Conservation (phyloP, 2,797 vertebrate species). For the Danio albolineatus region DNA sequence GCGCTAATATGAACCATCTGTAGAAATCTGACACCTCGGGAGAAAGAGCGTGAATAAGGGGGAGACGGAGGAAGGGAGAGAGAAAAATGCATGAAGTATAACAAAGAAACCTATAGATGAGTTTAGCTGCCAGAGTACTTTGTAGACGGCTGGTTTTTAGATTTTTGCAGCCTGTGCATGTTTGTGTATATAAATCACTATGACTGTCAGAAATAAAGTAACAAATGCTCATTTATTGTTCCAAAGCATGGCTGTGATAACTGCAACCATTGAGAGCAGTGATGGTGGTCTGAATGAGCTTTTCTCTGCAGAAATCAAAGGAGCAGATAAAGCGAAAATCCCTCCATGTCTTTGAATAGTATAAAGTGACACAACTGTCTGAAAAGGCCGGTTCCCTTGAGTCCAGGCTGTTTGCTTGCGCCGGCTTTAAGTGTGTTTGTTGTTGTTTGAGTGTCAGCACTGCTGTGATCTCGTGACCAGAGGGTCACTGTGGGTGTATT, state of each 20-base stretch:
- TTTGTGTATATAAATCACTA: slow-evolving; percentile 29
- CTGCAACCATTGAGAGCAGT: background rate
- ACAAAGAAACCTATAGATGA: slow-evolving; percentile 78
- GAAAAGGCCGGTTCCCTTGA: slow-evolving; percentile 32
- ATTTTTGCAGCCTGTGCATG: slow-evolving; percentile 26
- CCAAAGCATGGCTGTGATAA: background rate
- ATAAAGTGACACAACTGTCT: slow-evolving; percentile 33
- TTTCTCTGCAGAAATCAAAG: slow-evolving; percentile 19
- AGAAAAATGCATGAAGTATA: slow-evolving; percentile 62
- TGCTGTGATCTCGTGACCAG: slow-evolving; percentile 51
- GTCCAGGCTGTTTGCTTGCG: slow-evolving; percentile 39
- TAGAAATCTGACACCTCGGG: slow-evolving; percentile 82
- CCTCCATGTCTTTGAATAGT: slow-evolving; percentile 10
- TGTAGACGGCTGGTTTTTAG: background rate
- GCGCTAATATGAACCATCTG: slow-evolving; percentile 85
- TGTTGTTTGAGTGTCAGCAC: slow-evolving; percentile 51
- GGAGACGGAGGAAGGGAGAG: slow-evolving; percentile 23
- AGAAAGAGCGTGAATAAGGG: slow-evolving; percentile 53
- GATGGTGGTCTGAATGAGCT: slow-evolving; percentile 2
- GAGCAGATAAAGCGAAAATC: background rate
- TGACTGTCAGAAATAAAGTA: background rate
- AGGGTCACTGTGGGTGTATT: slow-evolving; percentile 48
- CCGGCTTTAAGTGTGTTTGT: slow-evolving; percentile 56
- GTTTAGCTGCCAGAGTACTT: slow-evolving; percentile 56
- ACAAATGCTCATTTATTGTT: background rate